phyloP scores from a whole-genome alignment of 64 coral and sea anemone genomes.

The Dendronephthya gigantea region DNA sequence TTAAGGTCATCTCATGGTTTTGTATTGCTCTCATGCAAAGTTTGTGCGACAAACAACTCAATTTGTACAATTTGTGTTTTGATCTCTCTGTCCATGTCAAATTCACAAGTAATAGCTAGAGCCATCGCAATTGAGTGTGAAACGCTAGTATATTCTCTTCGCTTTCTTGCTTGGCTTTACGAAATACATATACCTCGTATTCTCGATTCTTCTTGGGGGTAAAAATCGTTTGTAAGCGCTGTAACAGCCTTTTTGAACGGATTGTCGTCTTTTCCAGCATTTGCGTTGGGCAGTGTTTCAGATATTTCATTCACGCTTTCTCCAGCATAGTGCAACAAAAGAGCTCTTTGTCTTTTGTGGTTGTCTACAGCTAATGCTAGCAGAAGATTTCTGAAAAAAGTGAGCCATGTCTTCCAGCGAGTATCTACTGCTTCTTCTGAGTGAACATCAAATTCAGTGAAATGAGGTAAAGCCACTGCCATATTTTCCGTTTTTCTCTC shows the following conservation, averaged over 20 bases:
- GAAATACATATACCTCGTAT: conserved; percentile 26
- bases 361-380: background rate
- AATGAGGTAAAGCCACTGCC: too few species aligned
- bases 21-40: conserved; percentile 35
- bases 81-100: conserved; percentile 36
- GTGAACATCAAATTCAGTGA: too few species aligned
- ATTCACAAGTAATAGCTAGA: conserved; percentile 36
- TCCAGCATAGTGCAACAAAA: background rate
- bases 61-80: background rate
- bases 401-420: background rate
- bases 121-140: conserved; percentile 18
- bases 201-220: conserved; percentile 35
- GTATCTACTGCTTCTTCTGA: background rate
- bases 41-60: conserved; percentile 38
- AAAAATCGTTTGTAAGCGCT: conserved; percentile 33
- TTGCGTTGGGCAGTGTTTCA: too few species aligned
- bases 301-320: too few species aligned
- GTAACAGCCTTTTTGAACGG: conserved; percentile 29
- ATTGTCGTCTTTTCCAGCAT: conserved; percentile 19
- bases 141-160: background rate
- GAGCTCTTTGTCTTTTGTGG: conserved; percentile 3
- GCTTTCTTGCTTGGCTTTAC: background rate
- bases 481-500: too few species aligned
- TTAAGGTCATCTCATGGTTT: conserved; percentile 14
- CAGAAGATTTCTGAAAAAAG: background rate